Percentiles rank a stretch among this genome's conserved stretches.
Evolutionary conservation across 2,888 invertebrate species (phyloP).

Genomic region (Gandaritis pyraliata): DNA sequence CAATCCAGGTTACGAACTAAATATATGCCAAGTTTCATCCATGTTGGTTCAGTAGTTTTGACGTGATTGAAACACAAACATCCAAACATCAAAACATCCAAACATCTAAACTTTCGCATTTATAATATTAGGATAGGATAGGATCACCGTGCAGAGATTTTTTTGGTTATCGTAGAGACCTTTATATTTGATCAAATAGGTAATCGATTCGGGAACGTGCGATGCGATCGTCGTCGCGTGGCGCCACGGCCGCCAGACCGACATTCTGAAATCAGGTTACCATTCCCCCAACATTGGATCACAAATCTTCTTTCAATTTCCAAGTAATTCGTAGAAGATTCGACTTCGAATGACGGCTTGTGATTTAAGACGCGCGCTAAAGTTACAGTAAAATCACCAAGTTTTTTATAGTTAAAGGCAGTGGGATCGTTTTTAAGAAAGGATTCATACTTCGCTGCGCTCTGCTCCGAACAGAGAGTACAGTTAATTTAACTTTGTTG

Average conservation of each 20-base stretch:
- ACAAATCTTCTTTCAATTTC: constrained; percentile 63
- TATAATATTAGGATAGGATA: no score
- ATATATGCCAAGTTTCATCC: no score
- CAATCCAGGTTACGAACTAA: no score
- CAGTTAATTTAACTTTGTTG: constrained; percentile 51
- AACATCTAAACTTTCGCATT: no score
- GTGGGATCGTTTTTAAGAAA: constrained; percentile 42
- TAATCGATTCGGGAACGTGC: constrained; percentile 56
- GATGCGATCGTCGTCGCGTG: constrained; percentile 45
- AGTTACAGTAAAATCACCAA: constrained; percentile 34
- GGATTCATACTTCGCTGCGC: constrained; percentile 42
- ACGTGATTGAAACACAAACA: no score
- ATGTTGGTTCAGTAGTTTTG: no score
- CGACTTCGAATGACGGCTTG: constrained; percentile 57
- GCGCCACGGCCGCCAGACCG: constrained; percentile 37
- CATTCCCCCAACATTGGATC: constrained; percentile 49
- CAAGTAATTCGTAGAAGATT: constrained; percentile 63
- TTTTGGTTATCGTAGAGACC: constrained; percentile 63
- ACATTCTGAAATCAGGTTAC: constrained; percentile 72
- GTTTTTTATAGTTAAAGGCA: constrained; percentile 44
- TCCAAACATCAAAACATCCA: no score
- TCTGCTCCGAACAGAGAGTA: constrained; percentile 40
- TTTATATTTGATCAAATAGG: constrained; percentile 70
- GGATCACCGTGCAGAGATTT: constrained; percentile 60
- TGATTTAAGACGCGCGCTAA: constrained; percentile 37